Evolutionary conservation across 2,113 vertebrate species (phyloP).

Genomic region (Chelonoidis abingdonii): DNA sequence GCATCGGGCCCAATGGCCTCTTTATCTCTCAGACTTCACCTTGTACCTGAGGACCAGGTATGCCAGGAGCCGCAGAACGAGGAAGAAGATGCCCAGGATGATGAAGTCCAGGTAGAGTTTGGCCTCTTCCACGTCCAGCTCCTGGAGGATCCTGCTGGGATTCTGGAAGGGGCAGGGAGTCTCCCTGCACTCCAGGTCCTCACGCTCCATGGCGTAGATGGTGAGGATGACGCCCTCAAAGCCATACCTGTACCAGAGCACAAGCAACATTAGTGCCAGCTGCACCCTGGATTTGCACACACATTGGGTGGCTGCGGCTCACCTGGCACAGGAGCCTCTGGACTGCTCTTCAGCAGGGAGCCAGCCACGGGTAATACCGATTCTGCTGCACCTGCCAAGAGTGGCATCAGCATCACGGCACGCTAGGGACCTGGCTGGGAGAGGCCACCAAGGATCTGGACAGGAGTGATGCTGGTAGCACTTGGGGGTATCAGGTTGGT

Average conservation of each 20-base stretch:
- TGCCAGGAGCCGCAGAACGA: slow-evolving; percentile 91
- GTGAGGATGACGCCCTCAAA: slow-evolving; percentile 97
- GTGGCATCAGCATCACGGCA: too few species aligned
- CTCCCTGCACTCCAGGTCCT: slow-evolving; percentile 88
- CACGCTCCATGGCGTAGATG: slow-evolving; percentile 97
- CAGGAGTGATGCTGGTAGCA: too few species aligned
- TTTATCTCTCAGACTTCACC: slow-evolving; percentile 95
- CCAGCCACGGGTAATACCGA: not conserved
- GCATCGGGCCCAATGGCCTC: not conserved
- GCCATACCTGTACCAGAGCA: slow-evolving; percentile 86
- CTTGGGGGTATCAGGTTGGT: not conserved
- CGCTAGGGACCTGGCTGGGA: too few species aligned
- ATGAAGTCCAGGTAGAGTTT: slow-evolving; percentile 98
- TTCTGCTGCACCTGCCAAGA: too few species aligned
- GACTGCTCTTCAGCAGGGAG: not conserved
- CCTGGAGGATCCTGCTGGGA: slow-evolving; percentile 90
- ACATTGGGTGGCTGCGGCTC: not conserved
- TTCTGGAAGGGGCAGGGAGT: slow-evolving; percentile 91
- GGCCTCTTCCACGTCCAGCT: slow-evolving; percentile 93
- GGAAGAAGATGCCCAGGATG: slow-evolving; percentile 94
- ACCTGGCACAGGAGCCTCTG: not conserved
- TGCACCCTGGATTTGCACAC: fast-evolving
- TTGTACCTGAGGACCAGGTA: slow-evolving; percentile 97
- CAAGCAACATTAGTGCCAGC: fast-evolving
- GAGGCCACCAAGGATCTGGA: not conserved